These are phyloP conservation scores for Gadus chalcogrammus DNA, from an alignment of 2,113 vertebrate genomes.

Conservation along the genomic window DNA sequence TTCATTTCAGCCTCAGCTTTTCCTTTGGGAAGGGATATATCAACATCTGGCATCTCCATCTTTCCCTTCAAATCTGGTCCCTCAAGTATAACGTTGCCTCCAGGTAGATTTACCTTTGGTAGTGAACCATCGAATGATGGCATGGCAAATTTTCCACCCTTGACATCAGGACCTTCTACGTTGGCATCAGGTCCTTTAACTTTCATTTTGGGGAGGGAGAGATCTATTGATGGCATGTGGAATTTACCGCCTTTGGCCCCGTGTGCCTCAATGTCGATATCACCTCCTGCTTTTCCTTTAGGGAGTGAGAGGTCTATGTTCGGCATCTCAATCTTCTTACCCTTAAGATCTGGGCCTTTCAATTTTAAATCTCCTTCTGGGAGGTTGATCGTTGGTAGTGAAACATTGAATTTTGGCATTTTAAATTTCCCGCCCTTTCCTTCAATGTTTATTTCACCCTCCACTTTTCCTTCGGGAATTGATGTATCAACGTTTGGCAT, in stretches of 20 bases:
- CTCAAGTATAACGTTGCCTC: slow-evolving; percentile 28
- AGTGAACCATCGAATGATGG: slow-evolving; percentile 47
- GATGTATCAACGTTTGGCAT: too few relatives aligned
- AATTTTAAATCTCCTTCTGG: too few relatives aligned
- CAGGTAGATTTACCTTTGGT: slow-evolving; percentile 37
- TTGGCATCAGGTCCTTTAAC: slow-evolving; percentile 15
- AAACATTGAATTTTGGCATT: slow-evolving; percentile 44
- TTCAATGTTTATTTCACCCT: slow-evolving; percentile 1
- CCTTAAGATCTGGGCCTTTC: too few relatives aligned
- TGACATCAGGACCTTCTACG: slow-evolving; percentile 12
- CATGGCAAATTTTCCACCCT: slow-evolving; percentile 37
- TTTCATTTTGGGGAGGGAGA: slow-evolving; percentile 66
- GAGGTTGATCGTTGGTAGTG: too few relatives aligned
- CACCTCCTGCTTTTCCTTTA: not conserved
- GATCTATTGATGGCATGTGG: slow-evolving; percentile 66
- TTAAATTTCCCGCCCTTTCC: slow-evolving; percentile 45
- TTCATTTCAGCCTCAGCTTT: slow-evolving; percentile 20
- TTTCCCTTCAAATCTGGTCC: slow-evolving; percentile 38
- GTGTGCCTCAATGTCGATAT: slow-evolving; percentile 16
- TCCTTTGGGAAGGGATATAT: slow-evolving; percentile 47
- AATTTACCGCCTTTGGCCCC: slow-evolving; percentile 41
- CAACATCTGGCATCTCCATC: slow-evolving; percentile 41
- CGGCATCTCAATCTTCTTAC: too few relatives aligned
- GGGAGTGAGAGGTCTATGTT: too few relatives aligned
- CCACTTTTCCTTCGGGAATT: slow-evolving; percentile 3